Base-by-base conservation (phyloP, 2,797 vertebrate species). In the Avahi laniger region DNA sequence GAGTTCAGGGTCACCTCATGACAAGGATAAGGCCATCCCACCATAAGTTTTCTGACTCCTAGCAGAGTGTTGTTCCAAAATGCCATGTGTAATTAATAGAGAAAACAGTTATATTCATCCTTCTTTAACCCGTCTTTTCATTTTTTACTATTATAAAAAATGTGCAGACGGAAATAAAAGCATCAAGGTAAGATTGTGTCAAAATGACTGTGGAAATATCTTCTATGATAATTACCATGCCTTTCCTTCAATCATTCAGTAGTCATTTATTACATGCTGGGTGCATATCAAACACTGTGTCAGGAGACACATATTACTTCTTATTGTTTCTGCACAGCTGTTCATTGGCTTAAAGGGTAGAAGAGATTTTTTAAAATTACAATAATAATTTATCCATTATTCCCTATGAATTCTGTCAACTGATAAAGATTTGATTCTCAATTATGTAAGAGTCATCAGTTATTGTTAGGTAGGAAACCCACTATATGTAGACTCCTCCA, bases 391-490 rank as follows among this genome's bases (percentile, higher is more conserved):
- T 35, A 85, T 69, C 9, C 41, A 14, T 79, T 61, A 43, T 83
- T 30, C 13, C 11, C 18, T 22, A 63, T 50, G 48, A 86, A 76
- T 82, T 30, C 11, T 35, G 33, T 79, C 20, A 89, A 76, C 17
- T 86, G 43, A 82, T 91, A 69, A 94, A 86, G 18, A 81, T 54
- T 90, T 85, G 41, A 96, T 67, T 91, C 24, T 89, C 20, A 78
- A 48, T 93, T 83, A 83, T 30, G 35, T 59, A 69, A 63, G 24
- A 83, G 79, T 83, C n/a, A 14, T 65, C 38, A 69, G 33, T 67
- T 83, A 59, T 46, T 93, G 57, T 92, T 84, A 9, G 94, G 73
- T 38, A 59, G 24, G 48, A 89, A 92, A 52, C 57, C 17, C 22
- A 54, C 33, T 81, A 24, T n/a, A 43, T 28, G 24, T 38, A 63